phyloP scores from a whole-genome alignment of 2,797 vertebrate genomes.

The Argyrosomus regius region DNA sequence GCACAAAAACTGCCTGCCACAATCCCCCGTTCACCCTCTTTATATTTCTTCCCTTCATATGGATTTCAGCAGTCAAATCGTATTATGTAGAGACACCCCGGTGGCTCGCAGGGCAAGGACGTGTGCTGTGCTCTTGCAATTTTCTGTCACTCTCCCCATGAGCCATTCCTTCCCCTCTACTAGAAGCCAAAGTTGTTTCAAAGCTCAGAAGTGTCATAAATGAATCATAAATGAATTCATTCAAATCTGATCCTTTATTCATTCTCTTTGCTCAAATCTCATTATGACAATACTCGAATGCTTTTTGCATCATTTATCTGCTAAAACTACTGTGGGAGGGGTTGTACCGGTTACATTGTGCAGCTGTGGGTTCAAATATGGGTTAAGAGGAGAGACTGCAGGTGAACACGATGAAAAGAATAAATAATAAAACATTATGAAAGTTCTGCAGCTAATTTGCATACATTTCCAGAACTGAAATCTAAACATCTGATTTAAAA shows the following conservation, averaged over 20 bases:
- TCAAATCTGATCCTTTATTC: conserved; percentile 11
- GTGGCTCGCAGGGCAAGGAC: conserved; percentile 46
- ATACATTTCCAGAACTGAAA: too few species aligned
- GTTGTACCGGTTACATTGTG: neutral
- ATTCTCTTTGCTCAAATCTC: conserved; percentile 21
- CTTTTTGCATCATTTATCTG: conserved; percentile 15
- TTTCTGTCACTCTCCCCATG: conserved; percentile 22
- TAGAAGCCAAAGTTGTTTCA: conserved; percentile 2
- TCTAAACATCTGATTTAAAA: too few species aligned
- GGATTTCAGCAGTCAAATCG: conserved; percentile 70
- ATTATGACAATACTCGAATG: neutral
- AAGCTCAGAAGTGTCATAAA: conserved; percentile 11
- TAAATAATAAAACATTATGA: too few species aligned
- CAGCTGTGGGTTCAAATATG: conserved; percentile 29
- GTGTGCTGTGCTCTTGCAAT: conserved; percentile 13
- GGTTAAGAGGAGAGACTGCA: neutral
- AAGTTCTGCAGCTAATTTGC: too few species aligned
- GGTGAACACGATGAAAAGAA: too few species aligned
- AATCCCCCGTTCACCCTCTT: conserved; percentile 63
- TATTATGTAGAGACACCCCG: conserved; percentile 51
- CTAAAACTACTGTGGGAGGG: neutral
- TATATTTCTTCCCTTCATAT: conserved; percentile 60
- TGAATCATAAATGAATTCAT: conserved; percentile 13
- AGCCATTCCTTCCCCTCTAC: neutral
- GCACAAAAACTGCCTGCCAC: conserved; percentile 61